Conservation (phyloP, 1,140 invertebrate species). For the Copidosoma floridanum region DNA sequence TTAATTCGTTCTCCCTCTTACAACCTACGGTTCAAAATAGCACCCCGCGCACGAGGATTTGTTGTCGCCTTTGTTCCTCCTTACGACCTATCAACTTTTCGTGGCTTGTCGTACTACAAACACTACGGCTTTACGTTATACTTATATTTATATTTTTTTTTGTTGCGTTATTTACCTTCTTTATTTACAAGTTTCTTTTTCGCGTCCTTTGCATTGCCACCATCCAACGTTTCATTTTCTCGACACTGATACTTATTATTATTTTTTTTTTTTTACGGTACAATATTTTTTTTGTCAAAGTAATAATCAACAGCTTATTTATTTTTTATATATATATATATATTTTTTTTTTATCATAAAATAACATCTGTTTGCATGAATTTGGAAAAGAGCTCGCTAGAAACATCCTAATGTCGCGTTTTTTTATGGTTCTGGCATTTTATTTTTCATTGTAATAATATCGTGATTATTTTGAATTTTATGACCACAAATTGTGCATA, state of each 20-base stretch:
- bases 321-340: too few relatives aligned
- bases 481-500: too few relatives aligned
- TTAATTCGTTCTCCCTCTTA: conserved; percentile 42
- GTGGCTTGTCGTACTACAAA: conserved; percentile 10
- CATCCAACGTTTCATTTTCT: neutral
- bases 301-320: conserved; percentile 4
- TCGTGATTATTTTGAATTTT: too few relatives aligned
- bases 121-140: conserved; percentile 7
- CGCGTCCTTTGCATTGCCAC: conserved; percentile 8
- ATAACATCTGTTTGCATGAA: too few relatives aligned
- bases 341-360: too few relatives aligned
- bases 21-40: conserved; percentile 49
- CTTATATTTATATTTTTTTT: conserved; percentile 23
- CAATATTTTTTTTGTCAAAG: neutral
- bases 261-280: neutral
- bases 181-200: conserved; percentile 21
- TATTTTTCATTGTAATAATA: too few relatives aligned
- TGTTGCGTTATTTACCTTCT: conserved; percentile 22
- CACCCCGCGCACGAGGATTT: conserved; percentile 33
- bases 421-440: too few relatives aligned
- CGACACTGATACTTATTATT: neutral
- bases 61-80: neutral
- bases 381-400: too few relatives aligned
- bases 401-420: too few relatives aligned
- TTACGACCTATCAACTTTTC: neutral